Conservation (phyloP, 2,113 vertebrate genomes). For the Ia io region DNA sequence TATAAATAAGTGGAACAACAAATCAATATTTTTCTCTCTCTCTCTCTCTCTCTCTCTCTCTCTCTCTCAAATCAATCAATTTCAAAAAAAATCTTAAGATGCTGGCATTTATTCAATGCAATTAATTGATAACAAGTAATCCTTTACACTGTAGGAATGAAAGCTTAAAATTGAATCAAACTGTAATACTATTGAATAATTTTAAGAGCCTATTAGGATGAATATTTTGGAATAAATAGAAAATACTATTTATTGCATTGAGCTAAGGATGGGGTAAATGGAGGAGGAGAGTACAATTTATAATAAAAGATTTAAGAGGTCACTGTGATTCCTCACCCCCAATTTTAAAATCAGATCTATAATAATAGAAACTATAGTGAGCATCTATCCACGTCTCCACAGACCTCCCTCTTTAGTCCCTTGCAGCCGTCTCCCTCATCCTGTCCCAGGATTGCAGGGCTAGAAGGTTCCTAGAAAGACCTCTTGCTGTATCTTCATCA, state of each 20-base stretch:
- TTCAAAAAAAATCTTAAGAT: neutral
- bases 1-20: too few species aligned
- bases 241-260: neutral
- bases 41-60: too few species aligned
- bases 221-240: neutral
- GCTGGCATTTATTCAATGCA: neutral
- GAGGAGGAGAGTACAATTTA: neutral
- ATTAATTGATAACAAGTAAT: neutral
- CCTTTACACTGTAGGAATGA: neutral
- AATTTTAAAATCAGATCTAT: neutral
- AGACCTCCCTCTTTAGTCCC: neutral
- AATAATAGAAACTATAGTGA: neutral
- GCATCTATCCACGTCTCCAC: neutral
- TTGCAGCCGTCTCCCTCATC: neutral
- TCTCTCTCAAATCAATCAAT: neutral
- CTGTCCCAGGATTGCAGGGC: neutral
- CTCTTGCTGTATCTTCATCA: neutral
- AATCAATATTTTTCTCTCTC: too few species aligned
- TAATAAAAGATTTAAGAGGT: neutral
- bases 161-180: neutral
- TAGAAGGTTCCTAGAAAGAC: neutral
- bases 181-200: neutral
- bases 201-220: neutral
- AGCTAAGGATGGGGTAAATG: neutral
- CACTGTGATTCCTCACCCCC: neutral